Conservation (phyloP, 2,797 vertebrate genomes). For the Erithacus rubecula region DNA sequence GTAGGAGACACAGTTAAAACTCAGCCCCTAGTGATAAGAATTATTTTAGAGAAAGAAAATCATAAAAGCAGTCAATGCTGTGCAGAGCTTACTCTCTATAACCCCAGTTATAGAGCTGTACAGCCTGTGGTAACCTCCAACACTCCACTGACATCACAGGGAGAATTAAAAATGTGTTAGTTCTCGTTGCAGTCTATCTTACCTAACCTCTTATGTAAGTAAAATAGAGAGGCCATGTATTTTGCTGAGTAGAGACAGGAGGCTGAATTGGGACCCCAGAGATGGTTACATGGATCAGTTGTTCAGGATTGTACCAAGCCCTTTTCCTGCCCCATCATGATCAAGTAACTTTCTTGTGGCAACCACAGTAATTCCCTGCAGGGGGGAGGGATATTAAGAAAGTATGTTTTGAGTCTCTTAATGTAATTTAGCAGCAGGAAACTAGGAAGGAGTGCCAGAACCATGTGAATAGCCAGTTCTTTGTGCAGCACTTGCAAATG, state of each 20-base stretch:
- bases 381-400: conserved; percentile 59
- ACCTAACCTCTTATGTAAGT: neutral
- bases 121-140: neutral
- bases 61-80: neutral
- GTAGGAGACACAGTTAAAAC: neutral
- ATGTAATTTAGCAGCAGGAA: conserved; percentile 68
- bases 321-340: conserved; percentile 29
- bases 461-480: conserved; percentile 52
- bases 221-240: neutral
- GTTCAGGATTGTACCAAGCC: conserved; percentile 9
- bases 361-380: conserved; percentile 57
- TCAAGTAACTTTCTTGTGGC: conserved; percentile 48
- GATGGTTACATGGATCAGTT: neutral
- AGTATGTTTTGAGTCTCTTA: conserved; percentile 62
- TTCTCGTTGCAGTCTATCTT: neutral
- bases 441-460: conserved; percentile 51
- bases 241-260: conserved; percentile 8
- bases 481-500: neutral
- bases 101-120: neutral
- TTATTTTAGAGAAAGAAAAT: neutral
- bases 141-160: neutral
- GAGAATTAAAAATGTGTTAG: neutral
- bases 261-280: conserved; percentile 13
- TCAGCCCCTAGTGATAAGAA: neutral
- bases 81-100: neutral